Conservation (phyloP, 2,888 invertebrate genomes). For the Neoaliturus tenellus region DNA sequence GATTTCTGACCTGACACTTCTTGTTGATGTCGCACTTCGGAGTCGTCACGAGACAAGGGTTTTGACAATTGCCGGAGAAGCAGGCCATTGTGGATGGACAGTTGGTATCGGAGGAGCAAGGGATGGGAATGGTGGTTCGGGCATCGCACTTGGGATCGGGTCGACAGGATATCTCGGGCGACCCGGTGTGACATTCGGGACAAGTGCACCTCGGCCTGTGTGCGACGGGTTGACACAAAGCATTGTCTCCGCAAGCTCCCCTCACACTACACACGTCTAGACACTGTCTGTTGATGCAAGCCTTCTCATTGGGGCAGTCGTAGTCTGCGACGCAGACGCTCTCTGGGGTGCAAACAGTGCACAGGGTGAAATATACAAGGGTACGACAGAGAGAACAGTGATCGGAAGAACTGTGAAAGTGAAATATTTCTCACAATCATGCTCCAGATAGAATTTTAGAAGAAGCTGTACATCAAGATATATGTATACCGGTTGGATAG, state of each 20-base stretch:
- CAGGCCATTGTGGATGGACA: slow-evolving; percentile 87
- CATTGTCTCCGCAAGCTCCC: slow-evolving; percentile 93
- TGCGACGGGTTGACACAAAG: slow-evolving; percentile 89
- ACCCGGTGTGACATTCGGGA: slow-evolving; percentile 91
- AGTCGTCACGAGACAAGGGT: slow-evolving; percentile 83
- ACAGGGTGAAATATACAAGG: slow-evolving; percentile 52
- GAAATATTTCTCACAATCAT: slow-evolving; percentile 83
- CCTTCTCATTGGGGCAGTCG: slow-evolving; percentile 94
- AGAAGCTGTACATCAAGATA: slow-evolving; percentile 45
- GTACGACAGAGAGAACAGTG: slow-evolving; percentile 55
- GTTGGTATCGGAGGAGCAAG: slow-evolving; percentile 80
- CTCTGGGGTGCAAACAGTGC: slow-evolving; percentile 72
- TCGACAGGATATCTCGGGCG: slow-evolving; percentile 86
- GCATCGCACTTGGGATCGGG: slow-evolving; percentile 84
- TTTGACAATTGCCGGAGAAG: slow-evolving; percentile 85
- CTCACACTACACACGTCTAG: slow-evolving; percentile 93
- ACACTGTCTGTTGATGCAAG: slow-evolving; percentile 93
- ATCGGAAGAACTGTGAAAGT: slow-evolving; percentile 84
- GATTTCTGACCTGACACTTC: slow-evolving; percentile 91
- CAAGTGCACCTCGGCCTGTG: slow-evolving; percentile 93
- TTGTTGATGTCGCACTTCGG: slow-evolving; percentile 88
- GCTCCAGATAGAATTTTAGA: slow-evolving; percentile 47
- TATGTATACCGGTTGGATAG: neutral
- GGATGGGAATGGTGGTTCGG: slow-evolving; percentile 73
- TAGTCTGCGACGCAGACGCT: slow-evolving; percentile 93